Conservation (phyloP, 2,113 vertebrate species). For the Calyptommatus sinebrachiatus region DNA sequence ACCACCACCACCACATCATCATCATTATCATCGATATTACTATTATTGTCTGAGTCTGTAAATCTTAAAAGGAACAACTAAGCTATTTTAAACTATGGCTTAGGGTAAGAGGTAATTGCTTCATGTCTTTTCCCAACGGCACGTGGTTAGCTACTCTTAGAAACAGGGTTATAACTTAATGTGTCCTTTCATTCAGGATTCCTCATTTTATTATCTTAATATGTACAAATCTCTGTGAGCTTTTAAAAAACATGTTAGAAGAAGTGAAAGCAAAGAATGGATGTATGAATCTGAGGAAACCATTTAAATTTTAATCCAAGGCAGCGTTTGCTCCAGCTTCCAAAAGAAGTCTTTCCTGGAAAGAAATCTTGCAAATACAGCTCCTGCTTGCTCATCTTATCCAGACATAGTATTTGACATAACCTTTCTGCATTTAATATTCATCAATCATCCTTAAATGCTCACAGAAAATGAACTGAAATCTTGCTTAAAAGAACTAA, state of each 20-base stretch:
- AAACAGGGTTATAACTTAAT: not conserved
- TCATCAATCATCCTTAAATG: slow-evolving; percentile 4
- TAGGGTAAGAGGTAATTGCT: not conserved
- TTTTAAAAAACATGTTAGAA: no score
- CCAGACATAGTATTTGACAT: slow-evolving; percentile 10
- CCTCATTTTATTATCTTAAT: not conserved
- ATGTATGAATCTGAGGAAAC: not conserved
- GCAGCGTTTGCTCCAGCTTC: not conserved
- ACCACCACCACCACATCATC: no score
- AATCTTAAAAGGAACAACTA: not conserved
- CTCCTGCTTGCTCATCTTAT: slow-evolving; percentile 1
- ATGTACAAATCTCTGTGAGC: no score
- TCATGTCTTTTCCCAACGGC: not conserved
- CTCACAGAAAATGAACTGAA: slow-evolving; percentile 18
- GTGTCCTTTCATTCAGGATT: not conserved
- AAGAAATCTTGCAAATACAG: slow-evolving; percentile 1
- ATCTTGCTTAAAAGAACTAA: not conserved
- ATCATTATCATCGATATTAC: no score
- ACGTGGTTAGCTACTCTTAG: not conserved
- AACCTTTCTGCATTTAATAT: slow-evolving; percentile 20
- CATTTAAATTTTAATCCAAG: not conserved
- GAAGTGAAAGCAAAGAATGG: not conserved
- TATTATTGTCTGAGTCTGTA: not conserved
- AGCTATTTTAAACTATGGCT: not conserved
- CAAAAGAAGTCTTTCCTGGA: not conserved